Evolutionary conservation across 2,797 vertebrate species (phyloP).

Genomic region (Centropyge bicolor): DNA sequence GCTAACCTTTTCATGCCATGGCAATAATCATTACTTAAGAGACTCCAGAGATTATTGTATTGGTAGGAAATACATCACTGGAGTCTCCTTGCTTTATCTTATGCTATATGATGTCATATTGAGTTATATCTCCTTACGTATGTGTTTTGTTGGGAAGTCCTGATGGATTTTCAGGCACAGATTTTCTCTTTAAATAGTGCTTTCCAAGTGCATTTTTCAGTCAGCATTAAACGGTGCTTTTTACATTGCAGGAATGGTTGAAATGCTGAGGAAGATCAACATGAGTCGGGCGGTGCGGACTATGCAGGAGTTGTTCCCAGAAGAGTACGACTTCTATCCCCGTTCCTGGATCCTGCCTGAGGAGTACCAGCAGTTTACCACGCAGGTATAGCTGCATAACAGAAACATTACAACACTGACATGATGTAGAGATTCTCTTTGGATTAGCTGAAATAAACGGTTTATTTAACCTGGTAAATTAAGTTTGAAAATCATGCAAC

Average conservation of each 20-base stretch:
- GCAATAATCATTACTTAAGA: conserved; percentile 6
- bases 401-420: background rate
- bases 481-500: no score
- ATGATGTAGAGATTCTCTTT: background rate
- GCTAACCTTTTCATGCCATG: conserved; percentile 24
- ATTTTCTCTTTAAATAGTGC: background rate
- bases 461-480: background rate
- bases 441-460: background rate
- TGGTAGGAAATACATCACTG: conserved; percentile 15
- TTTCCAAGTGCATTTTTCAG: background rate
- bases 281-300: conserved; percentile 94
- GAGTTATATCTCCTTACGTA: background rate
- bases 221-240: background rate
- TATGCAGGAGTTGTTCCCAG: conserved; percentile 95
- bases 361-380: conserved; percentile 91
- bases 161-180: background rate
- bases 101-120: background rate
- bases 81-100: background rate
- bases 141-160: background rate
- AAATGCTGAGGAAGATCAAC: conserved; percentile 96
- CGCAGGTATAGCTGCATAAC: conserved; percentile 84
- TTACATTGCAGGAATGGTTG: conserved; percentile 91
- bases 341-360: conserved; percentile 98
- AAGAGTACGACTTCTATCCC: conserved; percentile 98
- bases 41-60: conserved; percentile 20